A percentile compares a stretch with the other conserved stretches of the same genome.
phyloP scores from a whole-genome alignment of 2,797 vertebrate genomes.

The Balearica regulorum region DNA sequence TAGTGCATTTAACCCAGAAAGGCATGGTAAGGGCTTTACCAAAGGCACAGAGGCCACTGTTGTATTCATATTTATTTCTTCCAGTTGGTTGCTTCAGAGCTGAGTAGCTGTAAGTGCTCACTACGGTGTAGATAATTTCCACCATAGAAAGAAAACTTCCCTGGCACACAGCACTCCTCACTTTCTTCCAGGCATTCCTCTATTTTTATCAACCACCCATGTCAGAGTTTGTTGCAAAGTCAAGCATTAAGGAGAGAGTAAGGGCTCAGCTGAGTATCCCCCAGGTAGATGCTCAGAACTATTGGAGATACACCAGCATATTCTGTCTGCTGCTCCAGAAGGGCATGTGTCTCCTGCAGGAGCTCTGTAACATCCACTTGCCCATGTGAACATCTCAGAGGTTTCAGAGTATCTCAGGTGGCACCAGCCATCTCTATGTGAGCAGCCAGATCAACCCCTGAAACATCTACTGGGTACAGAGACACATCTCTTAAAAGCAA shows the following conservation, averaged over 20 bases:
- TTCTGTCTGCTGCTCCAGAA: neutral
- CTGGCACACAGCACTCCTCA: neutral
- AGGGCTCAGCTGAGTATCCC: neutral
- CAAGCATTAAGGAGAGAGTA: neutral
- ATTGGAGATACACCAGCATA: neutral
- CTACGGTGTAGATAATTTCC: neutral
- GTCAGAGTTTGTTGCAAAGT: neutral
- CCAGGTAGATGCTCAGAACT: neutral
- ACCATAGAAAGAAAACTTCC: neutral
- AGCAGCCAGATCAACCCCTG: neutral
- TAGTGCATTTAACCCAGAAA: neutral
- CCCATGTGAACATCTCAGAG: neutral
- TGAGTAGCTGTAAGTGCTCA: neutral
- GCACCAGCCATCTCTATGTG: neutral
- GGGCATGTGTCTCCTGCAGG: neutral
- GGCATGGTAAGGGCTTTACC: neutral
- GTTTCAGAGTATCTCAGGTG: neutral
- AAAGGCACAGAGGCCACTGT: neutral
- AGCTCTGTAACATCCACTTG: neutral
- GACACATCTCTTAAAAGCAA: neutral
- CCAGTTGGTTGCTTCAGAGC: neutral
- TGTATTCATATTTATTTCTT: neutral
- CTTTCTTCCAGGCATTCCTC: neutral
- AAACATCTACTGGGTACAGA: neutral
- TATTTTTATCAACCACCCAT: neutral